A percentile compares a stretch with the other conserved stretches of the same genome.
Conservation (phyloP, 2,113 vertebrate species). For the Hiodon tergisus region DNA sequence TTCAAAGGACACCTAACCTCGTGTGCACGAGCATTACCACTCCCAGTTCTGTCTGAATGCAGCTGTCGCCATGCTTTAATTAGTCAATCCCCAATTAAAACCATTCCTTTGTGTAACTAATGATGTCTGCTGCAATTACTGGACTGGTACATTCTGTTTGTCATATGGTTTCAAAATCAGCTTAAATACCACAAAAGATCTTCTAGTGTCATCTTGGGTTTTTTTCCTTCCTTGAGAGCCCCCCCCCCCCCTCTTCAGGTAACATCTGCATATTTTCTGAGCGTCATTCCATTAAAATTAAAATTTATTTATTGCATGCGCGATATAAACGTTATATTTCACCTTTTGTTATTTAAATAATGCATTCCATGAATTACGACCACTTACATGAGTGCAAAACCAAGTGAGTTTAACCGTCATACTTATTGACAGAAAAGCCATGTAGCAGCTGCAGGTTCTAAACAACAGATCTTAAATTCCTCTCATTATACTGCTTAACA, state of each 20-base stretch:
- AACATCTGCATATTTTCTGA: conserved; percentile 1
- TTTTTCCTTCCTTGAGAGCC: not conserved
- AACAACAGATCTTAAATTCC: too few relatives aligned
- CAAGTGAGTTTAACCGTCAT: too few relatives aligned
- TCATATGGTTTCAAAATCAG: conserved; percentile 10
- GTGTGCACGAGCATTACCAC: conserved; percentile 15
- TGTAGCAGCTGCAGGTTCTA: too few relatives aligned
- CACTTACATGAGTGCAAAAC: too few relatives aligned
- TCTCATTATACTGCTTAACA: too few relatives aligned
- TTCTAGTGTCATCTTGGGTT: not conserved
- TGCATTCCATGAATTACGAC: too few relatives aligned
- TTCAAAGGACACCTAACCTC: conserved; percentile 19
- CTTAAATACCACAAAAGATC: conserved; percentile 16
- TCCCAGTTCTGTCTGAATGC: conserved; percentile 12
- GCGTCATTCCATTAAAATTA: not conserved
- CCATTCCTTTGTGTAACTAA: conserved; percentile 22
- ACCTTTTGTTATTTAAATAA: not conserved
- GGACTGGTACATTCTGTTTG: conserved; percentile 18
- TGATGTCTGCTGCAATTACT: conserved; percentile 27
- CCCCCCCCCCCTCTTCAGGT: not conserved
- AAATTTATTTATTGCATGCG: not conserved
- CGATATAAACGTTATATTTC: not conserved
- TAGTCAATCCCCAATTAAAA: conserved; percentile 32
- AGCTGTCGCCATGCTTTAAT: conserved; percentile 24
- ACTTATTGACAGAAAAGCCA: too few relatives aligned